phyloP scores from a whole-genome alignment of 2,113 vertebrate species.

The Plestiodon gilberti region DNA sequence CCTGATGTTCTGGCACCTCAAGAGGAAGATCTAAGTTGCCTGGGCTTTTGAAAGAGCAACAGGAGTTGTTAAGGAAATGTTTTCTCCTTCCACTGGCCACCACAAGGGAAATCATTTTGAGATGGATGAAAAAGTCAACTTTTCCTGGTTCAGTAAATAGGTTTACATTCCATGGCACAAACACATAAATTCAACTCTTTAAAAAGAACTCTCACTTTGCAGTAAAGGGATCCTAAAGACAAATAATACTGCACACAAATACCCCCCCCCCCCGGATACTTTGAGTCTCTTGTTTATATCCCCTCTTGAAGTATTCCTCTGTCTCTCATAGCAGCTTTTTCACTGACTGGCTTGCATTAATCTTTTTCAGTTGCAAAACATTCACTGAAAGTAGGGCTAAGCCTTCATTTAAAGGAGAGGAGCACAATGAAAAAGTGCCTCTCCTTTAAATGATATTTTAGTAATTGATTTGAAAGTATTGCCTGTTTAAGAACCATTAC shows the following conservation, averaged over 20 bases:
- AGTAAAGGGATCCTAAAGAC: accelerated
- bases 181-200: conserved; percentile 26
- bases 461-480: background rate
- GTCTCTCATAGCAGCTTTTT: background rate
- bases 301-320: conserved; percentile 1
- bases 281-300: conserved; percentile 8
- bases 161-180: conserved; percentile 24
- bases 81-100: conserved; percentile 17
- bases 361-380: background rate
- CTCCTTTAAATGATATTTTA: background rate
- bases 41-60: conserved; percentile 16
- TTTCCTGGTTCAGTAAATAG: conserved; percentile 21
- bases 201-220: conserved; percentile 32
- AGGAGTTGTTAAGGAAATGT: conserved; percentile 14
- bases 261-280: accelerated
- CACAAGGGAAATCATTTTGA: conserved; percentile 42
- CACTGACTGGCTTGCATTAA: background rate
- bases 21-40: accelerated
- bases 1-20: accelerated
- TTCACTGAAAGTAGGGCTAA: background rate
- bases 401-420: background rate
- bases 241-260: background rate
- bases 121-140: conserved; percentile 38
- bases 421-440: background rate
- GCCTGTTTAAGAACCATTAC: background rate